These are phyloP conservation scores for Aleiodes alternator DNA, from an alignment of 2,888 invertebrate species.

Conservation along the genomic window DNA sequence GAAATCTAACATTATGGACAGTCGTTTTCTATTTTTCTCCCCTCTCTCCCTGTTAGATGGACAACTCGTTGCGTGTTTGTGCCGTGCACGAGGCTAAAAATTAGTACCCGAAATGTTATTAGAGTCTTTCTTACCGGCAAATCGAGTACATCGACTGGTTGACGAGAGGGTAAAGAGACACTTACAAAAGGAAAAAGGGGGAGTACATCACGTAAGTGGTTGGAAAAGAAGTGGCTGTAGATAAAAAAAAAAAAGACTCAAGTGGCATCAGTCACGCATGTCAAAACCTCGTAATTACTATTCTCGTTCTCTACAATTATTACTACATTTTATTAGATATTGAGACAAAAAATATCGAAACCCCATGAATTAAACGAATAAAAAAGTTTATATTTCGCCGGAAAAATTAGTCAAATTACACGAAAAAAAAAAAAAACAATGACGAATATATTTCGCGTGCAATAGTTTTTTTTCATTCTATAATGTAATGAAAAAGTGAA, in stretches of 20 bases:
- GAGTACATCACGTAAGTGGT: slow-evolving; percentile 43
- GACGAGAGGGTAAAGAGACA: slow-evolving; percentile 35
- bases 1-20: background rate
- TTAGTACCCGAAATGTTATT: slow-evolving; percentile 52
- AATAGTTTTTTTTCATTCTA: background rate
- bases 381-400: too few species aligned
- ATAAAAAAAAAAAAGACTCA: slow-evolving; percentile 52
- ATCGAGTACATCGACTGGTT: slow-evolving; percentile 8
- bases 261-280: slow-evolving; percentile 52
- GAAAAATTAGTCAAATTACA: too few species aligned
- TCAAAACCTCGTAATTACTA: slow-evolving; percentile 36
- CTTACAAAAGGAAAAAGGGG: slow-evolving; percentile 34
- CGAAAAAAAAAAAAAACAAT: too few species aligned
- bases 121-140: slow-evolving; percentile 41
- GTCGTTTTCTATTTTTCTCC: background rate
- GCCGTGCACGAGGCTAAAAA: slow-evolving; percentile 48
- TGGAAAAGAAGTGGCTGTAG: slow-evolving; percentile 56
- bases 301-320: slow-evolving; percentile 21
- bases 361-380: too few species aligned
- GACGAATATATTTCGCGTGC: too few species aligned
- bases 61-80: slow-evolving; percentile 40
- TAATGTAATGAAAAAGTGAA: background rate
- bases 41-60: background rate
- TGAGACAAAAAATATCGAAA: background rate
- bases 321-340: background rate